Percentiles rank a stretch among this genome's conserved stretches.
Conservation (phyloP, 1,140 invertebrate genomes). For the Sitodiplosis mosellana region DNA sequence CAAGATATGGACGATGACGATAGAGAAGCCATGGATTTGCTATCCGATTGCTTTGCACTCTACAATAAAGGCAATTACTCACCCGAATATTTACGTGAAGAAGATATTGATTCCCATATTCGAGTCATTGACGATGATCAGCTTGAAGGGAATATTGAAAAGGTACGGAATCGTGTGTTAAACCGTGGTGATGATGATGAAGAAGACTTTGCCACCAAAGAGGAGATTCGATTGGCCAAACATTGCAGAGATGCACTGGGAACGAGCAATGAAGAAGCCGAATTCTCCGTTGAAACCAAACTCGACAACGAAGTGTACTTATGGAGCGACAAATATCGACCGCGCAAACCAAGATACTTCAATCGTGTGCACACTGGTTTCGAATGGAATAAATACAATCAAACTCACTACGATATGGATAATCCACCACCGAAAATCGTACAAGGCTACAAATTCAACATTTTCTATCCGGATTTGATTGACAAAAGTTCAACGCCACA, state of each 20-base stretch:
- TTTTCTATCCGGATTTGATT: conserved; percentile 98
- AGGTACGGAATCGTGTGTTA: conserved; percentile 44
- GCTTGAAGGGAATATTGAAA: conserved; percentile 56
- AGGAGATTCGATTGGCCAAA: conserved; percentile 42
- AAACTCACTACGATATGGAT: conserved; percentile 99
- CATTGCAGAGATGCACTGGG: conserved; percentile 81
- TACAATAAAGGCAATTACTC: conserved; percentile 72
- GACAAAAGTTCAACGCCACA: conserved; percentile 87
- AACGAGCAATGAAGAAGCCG: conserved; percentile 53
- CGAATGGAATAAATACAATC: conserved; percentile 99
- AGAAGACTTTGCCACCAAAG: conserved; percentile 20
- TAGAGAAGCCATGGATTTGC: conserved; percentile 29
- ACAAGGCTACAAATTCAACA: conserved; percentile 99
- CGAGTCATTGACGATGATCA: conserved; percentile 61
- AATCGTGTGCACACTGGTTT: conserved; percentile 93
- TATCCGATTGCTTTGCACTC: conserved; percentile 43
- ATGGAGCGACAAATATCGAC: conserved; percentile 97
- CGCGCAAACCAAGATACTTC: conserved; percentile 93
- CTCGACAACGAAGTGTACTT: conserved; percentile 76
- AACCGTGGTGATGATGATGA: conserved; percentile 13
- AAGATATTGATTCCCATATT: conserved; percentile 49
- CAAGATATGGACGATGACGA: conserved; percentile 9
- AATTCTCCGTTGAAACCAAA: conserved; percentile 80
- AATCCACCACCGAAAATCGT: conserved; percentile 99
- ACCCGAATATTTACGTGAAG: conserved; percentile 47